phyloP scores from a whole-genome alignment of 1,140 invertebrate genomes.

The Zaprionus tsacasi region DNA sequence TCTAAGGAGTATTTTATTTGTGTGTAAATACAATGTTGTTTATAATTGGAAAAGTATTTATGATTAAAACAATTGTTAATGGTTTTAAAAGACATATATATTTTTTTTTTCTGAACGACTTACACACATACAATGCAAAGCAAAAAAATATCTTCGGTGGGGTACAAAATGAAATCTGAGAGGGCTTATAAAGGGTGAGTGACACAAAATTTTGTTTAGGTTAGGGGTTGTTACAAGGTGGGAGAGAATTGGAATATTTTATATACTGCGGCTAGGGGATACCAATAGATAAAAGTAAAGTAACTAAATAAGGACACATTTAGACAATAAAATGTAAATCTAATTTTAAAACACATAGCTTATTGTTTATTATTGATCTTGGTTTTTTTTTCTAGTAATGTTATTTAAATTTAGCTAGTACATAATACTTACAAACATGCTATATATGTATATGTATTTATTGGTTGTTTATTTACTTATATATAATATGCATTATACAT shows the following conservation, averaged over 20 bases:
- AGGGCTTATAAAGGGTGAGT: conserved; percentile 60
- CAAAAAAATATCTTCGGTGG: no score
- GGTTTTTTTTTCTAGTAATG: no score
- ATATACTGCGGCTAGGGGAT: conserved; percentile 25
- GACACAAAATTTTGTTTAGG: conserved; percentile 47
- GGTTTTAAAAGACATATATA: not conserved
- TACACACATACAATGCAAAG: not conserved
- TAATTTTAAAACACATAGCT: not conserved
- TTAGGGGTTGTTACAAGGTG: conserved; percentile 59
- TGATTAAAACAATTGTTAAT: not conserved
- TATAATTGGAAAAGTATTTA: not conserved
- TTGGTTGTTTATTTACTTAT: no score
- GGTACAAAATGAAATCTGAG: not conserved
- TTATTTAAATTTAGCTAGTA: not conserved
- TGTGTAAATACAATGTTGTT: not conserved
- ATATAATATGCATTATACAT: not conserved
- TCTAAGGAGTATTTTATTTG: not conserved
- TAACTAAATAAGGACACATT: not conserved
- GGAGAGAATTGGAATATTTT: conserved; percentile 21
- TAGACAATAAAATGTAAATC: not conserved
- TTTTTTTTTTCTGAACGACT: not conserved
- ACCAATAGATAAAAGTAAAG: not conserved
- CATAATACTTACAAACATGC: conserved; percentile 1
- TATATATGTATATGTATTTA: conserved; percentile 1
- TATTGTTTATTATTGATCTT: not conserved